Evolutionary conservation across 2,113 vertebrate genomes (phyloP), one percentile per base, ranked within the genome.

Genomic region (Vulpes vulpes): DNA sequence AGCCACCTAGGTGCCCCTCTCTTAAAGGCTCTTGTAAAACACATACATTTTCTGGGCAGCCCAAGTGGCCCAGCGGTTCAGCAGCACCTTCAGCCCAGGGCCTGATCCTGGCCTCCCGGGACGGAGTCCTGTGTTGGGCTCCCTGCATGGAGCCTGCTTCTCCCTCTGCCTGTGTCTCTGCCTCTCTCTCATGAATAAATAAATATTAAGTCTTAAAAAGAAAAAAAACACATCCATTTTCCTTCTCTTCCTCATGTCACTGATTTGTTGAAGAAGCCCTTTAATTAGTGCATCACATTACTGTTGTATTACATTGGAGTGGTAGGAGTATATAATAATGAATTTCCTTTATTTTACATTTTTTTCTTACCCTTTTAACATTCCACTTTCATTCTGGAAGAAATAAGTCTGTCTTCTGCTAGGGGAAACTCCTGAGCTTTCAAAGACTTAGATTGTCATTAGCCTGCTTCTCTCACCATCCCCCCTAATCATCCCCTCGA

Each of bases 381-480:
- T 38, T 76, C 19, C 32, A n/a, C 78, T 69, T 73, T 94, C 60
- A 30, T 65, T 90, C 62, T 91, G n/a, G 65, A 96, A 90, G 65
- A 94, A 89, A 49, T 43, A 84, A 95, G 90, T 43, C 27, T 80
- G 49, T 35, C 83, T 38, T 20, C 95, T 57, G 74, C 74, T 69
- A 62, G 27, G 38, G 11, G 83, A 43, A 80, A 51, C 35, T 92
- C 60, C 62, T 11, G 32, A 91, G 73, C 62, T 96, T 98, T 95
- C 88, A 83, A 76, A 97, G 89, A 79, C 92, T 91, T 84, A 81
- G 95, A 95, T 91, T 94, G 84, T 97, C 98, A 97, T 98, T 97
- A 98, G 94, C 64, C 27, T 27, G 35, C 86, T 73, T 95, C 64
- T 80, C 92, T 94, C 57, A 9, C 15, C 57, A 91, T 11, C 65